Conservation (phyloP, 2,113 vertebrate species). For the Thamnophis sirtalis region DNA sequence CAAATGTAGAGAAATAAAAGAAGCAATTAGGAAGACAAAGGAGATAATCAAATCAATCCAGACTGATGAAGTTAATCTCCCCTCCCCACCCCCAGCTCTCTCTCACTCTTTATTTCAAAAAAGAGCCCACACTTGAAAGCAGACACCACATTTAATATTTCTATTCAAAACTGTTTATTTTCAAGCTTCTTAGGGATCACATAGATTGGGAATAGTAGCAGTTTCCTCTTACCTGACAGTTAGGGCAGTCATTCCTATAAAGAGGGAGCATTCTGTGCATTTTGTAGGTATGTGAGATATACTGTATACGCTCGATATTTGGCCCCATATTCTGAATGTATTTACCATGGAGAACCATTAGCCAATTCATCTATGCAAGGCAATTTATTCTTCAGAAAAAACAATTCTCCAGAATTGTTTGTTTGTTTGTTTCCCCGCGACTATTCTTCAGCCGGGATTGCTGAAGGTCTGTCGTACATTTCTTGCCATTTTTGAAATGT, state of each 20-base stretch:
- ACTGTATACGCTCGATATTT: not conserved
- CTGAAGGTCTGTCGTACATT: too few relatives aligned
- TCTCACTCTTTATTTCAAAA: not conserved
- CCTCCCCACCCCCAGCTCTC: not conserved
- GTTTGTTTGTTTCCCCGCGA: too few relatives aligned
- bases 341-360: slow-evolving; percentile 6
- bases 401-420: too few relatives aligned
- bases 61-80: not conserved
- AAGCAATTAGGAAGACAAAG: slow-evolving; percentile 14
- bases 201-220: not conserved
- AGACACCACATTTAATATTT: not conserved
- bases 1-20: slow-evolving; percentile 3
- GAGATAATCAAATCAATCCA: not conserved
- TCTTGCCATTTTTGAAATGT: too few relatives aligned
- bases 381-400: not conserved
- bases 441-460: too few relatives aligned
- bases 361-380: accelerated
- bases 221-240: not conserved
- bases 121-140: not conserved
- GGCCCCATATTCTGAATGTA: not conserved
- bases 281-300: not conserved
- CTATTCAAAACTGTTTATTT: not conserved
- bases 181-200: not conserved
- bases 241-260: not conserved
- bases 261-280: slow-evolving; percentile 5